Conservation (phyloP, 2,113 vertebrate species). For the Protobothrops flavoviridis region DNA sequence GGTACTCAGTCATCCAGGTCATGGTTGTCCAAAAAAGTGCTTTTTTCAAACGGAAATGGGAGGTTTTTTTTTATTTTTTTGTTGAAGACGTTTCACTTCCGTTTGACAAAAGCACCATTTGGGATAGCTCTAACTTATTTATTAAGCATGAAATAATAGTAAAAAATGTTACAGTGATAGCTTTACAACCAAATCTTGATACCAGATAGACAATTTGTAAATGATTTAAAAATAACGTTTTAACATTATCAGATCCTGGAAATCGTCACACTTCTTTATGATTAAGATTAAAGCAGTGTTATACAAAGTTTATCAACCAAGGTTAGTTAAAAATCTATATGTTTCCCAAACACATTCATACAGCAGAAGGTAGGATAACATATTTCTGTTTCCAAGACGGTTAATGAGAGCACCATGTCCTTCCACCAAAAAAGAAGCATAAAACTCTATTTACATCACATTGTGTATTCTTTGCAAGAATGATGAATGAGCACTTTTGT, state of each 20-base stretch:
- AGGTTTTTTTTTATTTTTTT: background rate
- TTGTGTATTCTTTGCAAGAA: background rate
- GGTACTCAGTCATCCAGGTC: background rate
- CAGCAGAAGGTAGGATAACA: background rate
- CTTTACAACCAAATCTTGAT: background rate
- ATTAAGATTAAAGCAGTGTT: background rate
- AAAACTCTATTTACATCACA: background rate
- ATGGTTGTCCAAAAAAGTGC: background rate
- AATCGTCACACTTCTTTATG: background rate
- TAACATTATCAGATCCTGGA: background rate
- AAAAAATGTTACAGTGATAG: conserved; percentile 1
- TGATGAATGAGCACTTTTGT: conserved; percentile 28
- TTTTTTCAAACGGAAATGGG: background rate
- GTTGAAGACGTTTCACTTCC: background rate
- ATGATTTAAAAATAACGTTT: background rate
- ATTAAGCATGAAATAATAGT: background rate
- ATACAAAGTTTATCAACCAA: background rate
- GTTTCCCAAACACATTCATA: background rate
- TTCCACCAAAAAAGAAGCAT: background rate
- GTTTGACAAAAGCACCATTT: background rate
- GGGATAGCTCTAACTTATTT: background rate
- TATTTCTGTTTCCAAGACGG: background rate
- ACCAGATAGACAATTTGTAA: background rate
- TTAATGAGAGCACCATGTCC: background rate
- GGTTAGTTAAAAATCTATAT: background rate